phyloP scores from a whole-genome alignment of 2,113 vertebrate genomes.

The Sylvilagus bachmani region DNA sequence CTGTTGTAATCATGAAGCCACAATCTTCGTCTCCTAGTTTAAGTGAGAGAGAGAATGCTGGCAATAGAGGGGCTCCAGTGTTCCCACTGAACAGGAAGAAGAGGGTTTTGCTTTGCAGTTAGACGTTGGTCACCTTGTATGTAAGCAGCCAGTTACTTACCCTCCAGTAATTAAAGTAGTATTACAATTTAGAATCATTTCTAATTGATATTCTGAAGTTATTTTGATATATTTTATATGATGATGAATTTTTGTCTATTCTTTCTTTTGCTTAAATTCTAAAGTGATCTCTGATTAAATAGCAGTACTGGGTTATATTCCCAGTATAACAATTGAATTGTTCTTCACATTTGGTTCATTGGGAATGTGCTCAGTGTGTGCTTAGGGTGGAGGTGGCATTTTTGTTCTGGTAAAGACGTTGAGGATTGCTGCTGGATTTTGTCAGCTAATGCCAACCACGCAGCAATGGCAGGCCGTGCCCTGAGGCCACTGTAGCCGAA shows the following conservation, averaged over 20 bases:
- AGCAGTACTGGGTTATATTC: neutral
- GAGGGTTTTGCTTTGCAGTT: neutral
- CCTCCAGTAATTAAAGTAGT: neutral
- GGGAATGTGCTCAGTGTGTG: neutral
- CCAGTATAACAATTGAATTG: neutral
- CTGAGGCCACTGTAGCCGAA: neutral
- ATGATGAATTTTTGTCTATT: neutral
- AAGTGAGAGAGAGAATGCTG: neutral
- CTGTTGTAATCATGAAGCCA: neutral
- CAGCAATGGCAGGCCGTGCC: neutral
- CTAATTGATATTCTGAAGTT: neutral
- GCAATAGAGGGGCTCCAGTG: neutral
- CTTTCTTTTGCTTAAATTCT: conserved; percentile 5
- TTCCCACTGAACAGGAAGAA: neutral
- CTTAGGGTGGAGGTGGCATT: neutral
- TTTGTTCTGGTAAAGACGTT: neutral
- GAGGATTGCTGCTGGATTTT: neutral
- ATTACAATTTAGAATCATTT: neutral
- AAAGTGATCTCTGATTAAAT: conserved; percentile 7
- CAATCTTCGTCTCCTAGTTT: neutral
- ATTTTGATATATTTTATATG: neutral
- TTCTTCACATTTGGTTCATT: conserved; percentile 4
- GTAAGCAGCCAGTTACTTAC: neutral
- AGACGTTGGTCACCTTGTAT: neutral
- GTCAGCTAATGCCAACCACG: neutral